phyloP scores from a whole-genome alignment of 2,888 invertebrate genomes.

The Caenorhabditis plicata region DNA sequence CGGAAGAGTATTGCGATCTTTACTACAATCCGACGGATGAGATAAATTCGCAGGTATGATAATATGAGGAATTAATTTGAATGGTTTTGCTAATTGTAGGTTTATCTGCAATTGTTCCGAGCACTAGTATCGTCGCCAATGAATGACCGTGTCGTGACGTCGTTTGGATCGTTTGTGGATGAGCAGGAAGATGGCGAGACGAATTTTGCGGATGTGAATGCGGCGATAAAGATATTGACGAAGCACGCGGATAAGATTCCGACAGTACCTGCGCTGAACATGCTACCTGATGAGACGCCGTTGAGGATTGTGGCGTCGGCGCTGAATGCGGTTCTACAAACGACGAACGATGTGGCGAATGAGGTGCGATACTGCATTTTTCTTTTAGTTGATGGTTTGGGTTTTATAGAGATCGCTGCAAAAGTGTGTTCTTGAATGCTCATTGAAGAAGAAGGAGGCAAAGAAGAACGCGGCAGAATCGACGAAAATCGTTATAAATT shows the following conservation, averaged over 20 bases:
- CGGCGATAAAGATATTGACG: slow-evolving; percentile 80
- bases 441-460: slow-evolving; percentile 77
- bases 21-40: slow-evolving; percentile 55
- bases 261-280: slow-evolving; percentile 75
- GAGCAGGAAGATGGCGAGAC: slow-evolving; percentile 15
- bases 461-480: slow-evolving; percentile 76
- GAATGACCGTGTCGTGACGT: slow-evolving; percentile 66
- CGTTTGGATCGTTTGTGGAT: slow-evolving; percentile 21
- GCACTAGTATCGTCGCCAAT: slow-evolving; percentile 72
- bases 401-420: slow-evolving; percentile 39
- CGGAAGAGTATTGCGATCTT: slow-evolving; percentile 77
- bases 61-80: too few species aligned
- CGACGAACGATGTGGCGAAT: slow-evolving; percentile 73
- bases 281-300: slow-evolving; percentile 80
- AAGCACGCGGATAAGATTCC: slow-evolving; percentile 83
- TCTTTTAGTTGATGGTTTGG: neutral
- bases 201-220: slow-evolving; percentile 77
- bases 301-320: slow-evolving; percentile 74
- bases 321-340: slow-evolving; percentile 77
- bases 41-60: slow-evolving; percentile 53
- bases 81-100: slow-evolving; percentile 65
- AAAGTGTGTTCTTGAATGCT: slow-evolving; percentile 39
- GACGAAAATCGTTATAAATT: slow-evolving; percentile 81
- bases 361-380: slow-evolving; percentile 14
- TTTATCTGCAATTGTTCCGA: slow-evolving; percentile 74